Evolutionary conservation across 2,888 invertebrate genomes (phyloP).

Genomic region (Drosophila picticornis): DNA sequence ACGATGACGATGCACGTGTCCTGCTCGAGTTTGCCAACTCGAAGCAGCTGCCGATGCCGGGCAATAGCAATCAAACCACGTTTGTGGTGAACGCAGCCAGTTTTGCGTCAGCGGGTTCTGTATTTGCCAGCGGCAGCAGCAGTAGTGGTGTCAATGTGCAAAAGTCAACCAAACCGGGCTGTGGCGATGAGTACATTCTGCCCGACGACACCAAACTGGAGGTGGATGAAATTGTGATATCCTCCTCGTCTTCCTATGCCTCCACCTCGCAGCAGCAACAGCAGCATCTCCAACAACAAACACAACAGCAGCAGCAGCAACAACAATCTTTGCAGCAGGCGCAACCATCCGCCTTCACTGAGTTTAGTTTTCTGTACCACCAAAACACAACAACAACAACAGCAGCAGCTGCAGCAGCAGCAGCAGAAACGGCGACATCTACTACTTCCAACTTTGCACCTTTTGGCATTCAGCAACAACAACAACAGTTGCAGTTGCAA

Average conservation of each 20-base stretch:
- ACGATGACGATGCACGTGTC: constrained; percentile 81
- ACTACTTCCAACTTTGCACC: constrained; percentile 43
- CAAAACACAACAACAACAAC: constrained; percentile 43
- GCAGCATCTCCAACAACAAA: constrained; percentile 29
- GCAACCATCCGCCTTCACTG: constrained; percentile 53
- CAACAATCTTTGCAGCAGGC: constrained; percentile 35
- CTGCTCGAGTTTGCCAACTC: constrained; percentile 82
- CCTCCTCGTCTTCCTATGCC: constrained; percentile 77
- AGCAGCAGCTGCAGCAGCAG: constrained; percentile 22
- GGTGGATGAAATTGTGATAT: constrained; percentile 78
- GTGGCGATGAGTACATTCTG: constrained; percentile 74
- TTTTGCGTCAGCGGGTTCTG: constrained; percentile 81
- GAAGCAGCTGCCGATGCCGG: constrained; percentile 59
- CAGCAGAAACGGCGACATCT: constrained; percentile 33
- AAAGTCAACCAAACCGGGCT: constrained; percentile 40
- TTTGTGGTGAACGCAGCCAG: constrained; percentile 72
- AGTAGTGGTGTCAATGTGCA: constrained; percentile 19
- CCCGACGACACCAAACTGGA: constrained; percentile 72
- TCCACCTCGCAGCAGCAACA: constrained; percentile 55
- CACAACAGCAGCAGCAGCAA: constrained; percentile 31
- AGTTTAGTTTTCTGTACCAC: constrained; percentile 72
- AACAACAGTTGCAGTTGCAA: constrained; percentile 46
- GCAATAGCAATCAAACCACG: constrained; percentile 56
- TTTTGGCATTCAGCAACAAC: constrained; percentile 48
- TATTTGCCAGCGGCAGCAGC: constrained; percentile 68